Percentiles rank a stretch among this genome's conserved stretches.
These are phyloP conservation scores for Pelosia muscerda DNA, from an alignment of 2,888 invertebrate genomes.

Conservation along the genomic window DNA sequence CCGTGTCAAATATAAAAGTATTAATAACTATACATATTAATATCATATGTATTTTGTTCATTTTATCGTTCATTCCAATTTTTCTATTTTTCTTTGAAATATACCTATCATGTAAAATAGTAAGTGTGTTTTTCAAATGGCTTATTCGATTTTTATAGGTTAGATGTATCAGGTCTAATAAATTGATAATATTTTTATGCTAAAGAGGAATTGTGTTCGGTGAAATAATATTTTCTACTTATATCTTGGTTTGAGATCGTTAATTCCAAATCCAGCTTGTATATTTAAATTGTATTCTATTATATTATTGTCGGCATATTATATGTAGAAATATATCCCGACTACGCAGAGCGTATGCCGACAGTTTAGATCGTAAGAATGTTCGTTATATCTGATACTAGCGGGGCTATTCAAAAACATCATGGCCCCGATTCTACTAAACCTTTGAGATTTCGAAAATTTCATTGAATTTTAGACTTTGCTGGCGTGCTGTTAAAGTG, in stretches of 20 bases:
- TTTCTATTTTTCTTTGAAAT: slow-evolving; percentile 30
- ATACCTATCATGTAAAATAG: slow-evolving; percentile 28
- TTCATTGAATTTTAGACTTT: too few relatives aligned
- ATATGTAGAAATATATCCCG: slow-evolving; percentile 3
- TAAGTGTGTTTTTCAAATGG: slow-evolving; percentile 2
- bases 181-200: not conserved
- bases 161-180: slow-evolving; percentile 27
- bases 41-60: slow-evolving; percentile 26
- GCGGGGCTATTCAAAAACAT: not conserved
- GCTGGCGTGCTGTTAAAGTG: too few relatives aligned
- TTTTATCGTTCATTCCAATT: slow-evolving; percentile 47
- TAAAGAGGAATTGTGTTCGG: not conserved
- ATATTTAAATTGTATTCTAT: slow-evolving; percentile 1
- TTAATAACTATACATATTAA: slow-evolving; percentile 35
- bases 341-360: not conserved
- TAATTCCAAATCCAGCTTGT: not conserved
- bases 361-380: not conserved
- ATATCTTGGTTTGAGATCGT: not conserved
- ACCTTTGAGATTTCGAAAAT: too few relatives aligned
- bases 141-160: slow-evolving; percentile 36
- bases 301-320: not conserved
- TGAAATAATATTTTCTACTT: not conserved
- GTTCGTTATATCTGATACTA: not conserved
- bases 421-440: too few relatives aligned
- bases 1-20: slow-evolving; percentile 55